Percentiles rank a stretch among this genome's conserved stretches.
These are phyloP conservation scores for Bombylius discolor DNA, from an alignment of 2,888 invertebrate species.

Conservation along the genomic window DNA sequence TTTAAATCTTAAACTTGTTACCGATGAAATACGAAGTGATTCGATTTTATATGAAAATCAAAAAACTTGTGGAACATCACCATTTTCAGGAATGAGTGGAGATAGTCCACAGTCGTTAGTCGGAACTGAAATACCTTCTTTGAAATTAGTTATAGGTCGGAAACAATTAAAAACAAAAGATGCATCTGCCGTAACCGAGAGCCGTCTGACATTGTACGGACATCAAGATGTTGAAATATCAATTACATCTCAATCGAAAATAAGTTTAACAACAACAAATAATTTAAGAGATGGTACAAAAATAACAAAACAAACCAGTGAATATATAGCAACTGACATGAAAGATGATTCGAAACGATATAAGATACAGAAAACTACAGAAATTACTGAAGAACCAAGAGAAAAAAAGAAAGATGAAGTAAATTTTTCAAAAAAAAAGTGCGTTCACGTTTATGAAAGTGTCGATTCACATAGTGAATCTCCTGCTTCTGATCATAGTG, in stretches of 20 bases:
- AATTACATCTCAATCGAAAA: slow-evolving; percentile 41
- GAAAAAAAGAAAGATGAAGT: slow-evolving; percentile 40
- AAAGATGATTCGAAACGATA: slow-evolving; percentile 28
- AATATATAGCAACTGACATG: slow-evolving; percentile 21
- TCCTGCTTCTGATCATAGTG: slow-evolving; percentile 38
- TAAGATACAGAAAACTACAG: slow-evolving; percentile 10
- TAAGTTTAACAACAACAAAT: slow-evolving; percentile 38
- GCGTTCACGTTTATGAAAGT: slow-evolving; percentile 39
- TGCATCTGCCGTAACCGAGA: slow-evolving; percentile 40
- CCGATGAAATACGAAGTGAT: neutral
- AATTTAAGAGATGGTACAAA: slow-evolving; percentile 8
- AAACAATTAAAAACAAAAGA: slow-evolving; percentile 42
- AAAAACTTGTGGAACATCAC: slow-evolving; percentile 14
- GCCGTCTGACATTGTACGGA: slow-evolving; percentile 40
- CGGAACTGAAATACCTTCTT: slow-evolving; percentile 20
- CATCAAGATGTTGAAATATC: slow-evolving; percentile 43
- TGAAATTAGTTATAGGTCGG: slow-evolving; percentile 41
- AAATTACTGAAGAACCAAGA: slow-evolving; percentile 19
- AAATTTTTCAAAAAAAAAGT: slow-evolving; percentile 40
- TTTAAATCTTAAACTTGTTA: slow-evolving; percentile 10
- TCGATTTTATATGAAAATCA: slow-evolving; percentile 3
- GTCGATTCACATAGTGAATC: slow-evolving; percentile 31
- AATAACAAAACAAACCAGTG: slow-evolving; percentile 9
- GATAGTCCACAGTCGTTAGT: slow-evolving; percentile 6
- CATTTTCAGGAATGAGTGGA: slow-evolving; percentile 11